These are phyloP conservation scores for Microtus ochrogaster DNA, from an alignment of 2,113 vertebrate species.

Conservation along the genomic window DNA sequence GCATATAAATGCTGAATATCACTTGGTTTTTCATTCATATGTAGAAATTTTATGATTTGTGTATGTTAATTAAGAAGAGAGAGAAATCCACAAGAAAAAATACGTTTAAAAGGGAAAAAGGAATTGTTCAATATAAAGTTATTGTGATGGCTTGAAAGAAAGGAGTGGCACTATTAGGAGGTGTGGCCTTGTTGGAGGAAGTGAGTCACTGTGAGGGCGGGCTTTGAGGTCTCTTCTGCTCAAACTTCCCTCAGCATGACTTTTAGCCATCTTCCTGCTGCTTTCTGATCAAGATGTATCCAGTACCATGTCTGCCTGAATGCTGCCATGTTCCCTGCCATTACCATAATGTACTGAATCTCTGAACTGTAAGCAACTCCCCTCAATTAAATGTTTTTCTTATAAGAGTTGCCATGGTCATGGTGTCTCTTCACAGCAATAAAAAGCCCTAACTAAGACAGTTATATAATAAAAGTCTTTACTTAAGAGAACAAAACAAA, in stretches of 20 bases:
- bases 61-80: neutral
- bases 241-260: neutral
- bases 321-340: neutral
- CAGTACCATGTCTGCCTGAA: neutral
- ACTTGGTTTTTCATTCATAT: neutral
- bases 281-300: neutral
- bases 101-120: neutral
- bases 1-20: neutral
- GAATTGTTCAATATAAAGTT: neutral
- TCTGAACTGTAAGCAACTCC: neutral
- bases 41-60: neutral
- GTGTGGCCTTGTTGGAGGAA: neutral
- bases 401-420: neutral
- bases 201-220: neutral
- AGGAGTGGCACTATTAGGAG: neutral
- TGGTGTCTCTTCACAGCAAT: neutral
- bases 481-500: neutral
- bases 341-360: neutral
- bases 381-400: neutral
- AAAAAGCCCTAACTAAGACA: neutral
- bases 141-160: neutral
- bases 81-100: neutral
- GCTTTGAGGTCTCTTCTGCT: neutral
- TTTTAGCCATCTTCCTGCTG: neutral
- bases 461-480: neutral